Conservation (phyloP, 1,140 invertebrate genomes). For the Hyphantria cunea region DNA sequence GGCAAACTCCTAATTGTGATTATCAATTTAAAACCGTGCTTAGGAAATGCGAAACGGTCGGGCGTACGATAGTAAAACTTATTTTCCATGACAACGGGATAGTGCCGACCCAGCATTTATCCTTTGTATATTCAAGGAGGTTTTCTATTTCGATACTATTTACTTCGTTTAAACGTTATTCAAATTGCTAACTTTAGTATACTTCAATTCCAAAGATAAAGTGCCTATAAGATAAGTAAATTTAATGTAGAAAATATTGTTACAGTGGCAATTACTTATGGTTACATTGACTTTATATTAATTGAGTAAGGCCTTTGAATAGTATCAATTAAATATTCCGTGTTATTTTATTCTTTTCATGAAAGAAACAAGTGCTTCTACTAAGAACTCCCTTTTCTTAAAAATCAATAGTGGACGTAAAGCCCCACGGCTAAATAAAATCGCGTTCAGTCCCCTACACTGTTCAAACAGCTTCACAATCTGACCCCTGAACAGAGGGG, state of each 20-base stretch:
- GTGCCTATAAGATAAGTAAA: too few species aligned
- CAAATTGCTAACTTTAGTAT: too few species aligned
- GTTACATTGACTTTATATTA: background rate
- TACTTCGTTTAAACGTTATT: slow-evolving; percentile 26
- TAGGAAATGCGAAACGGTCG: slow-evolving; percentile 11
- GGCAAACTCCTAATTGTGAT: slow-evolving; percentile 15
- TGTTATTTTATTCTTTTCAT: slow-evolving; percentile 4
- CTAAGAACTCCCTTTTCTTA: slow-evolving; percentile 3
- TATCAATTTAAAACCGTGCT: slow-evolving; percentile 23
- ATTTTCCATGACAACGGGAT: slow-evolving; percentile 19
- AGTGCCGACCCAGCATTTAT: slow-evolving; percentile 20
- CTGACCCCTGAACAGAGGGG: slow-evolving; percentile 16
- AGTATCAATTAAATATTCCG: background rate
- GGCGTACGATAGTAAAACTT: slow-evolving; percentile 20
- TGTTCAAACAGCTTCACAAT: slow-evolving; percentile 15
- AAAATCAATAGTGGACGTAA: slow-evolving; percentile 21
- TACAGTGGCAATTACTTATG: too few species aligned
- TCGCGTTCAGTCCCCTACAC: slow-evolving; percentile 13
- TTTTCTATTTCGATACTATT: slow-evolving; percentile 26
- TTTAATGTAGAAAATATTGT: too few species aligned
- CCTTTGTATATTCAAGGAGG: slow-evolving; percentile 25
- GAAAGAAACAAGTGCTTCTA: slow-evolving; percentile 2
- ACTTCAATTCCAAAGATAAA: too few species aligned
- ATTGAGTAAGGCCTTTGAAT: too few species aligned
- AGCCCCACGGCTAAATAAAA: slow-evolving; percentile 25